A percentile compares a stretch with the other conserved stretches of the same genome.
These are phyloP conservation scores for Callionymus lyra DNA, from an alignment of 2,113 vertebrate genomes.

Conservation along the genomic window DNA sequence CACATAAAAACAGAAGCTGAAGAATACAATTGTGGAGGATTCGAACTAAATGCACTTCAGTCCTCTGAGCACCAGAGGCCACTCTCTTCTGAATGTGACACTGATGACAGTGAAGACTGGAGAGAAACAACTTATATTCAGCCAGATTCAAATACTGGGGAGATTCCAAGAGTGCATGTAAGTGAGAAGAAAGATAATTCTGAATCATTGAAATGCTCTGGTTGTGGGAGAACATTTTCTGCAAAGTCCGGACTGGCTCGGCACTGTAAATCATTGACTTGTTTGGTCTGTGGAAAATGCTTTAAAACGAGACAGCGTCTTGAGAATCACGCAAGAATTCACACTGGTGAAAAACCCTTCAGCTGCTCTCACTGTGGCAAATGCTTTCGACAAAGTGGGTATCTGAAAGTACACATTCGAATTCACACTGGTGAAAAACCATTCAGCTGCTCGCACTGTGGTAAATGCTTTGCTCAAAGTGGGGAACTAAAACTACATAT, in stretches of 20 bases:
- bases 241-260: not conserved
- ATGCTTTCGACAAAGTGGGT: not conserved
- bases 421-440: not conserved
- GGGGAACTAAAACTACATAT: not conserved
- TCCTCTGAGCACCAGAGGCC: too few species aligned
- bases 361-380: not conserved
- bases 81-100: too few species aligned
- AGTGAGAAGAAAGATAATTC: too few species aligned
- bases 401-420: not conserved
- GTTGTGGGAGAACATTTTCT: not conserved
- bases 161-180: too few species aligned
- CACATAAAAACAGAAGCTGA: too few species aligned
- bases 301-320: too few species aligned
- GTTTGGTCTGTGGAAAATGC: too few species aligned
- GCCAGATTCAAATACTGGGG: too few species aligned
- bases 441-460: not conserved
- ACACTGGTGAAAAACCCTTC: conserved; percentile 2
- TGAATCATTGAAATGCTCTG: not conserved
- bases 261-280: not conserved
- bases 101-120: too few species aligned
- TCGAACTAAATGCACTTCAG: too few species aligned
- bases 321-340: not conserved
- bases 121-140: too few species aligned
- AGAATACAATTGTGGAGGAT: too few species aligned
- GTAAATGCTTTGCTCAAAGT: not conserved